Base-by-base conservation (phyloP, 2,113 vertebrate species). In the Puntigrus tetrazona region DNA sequence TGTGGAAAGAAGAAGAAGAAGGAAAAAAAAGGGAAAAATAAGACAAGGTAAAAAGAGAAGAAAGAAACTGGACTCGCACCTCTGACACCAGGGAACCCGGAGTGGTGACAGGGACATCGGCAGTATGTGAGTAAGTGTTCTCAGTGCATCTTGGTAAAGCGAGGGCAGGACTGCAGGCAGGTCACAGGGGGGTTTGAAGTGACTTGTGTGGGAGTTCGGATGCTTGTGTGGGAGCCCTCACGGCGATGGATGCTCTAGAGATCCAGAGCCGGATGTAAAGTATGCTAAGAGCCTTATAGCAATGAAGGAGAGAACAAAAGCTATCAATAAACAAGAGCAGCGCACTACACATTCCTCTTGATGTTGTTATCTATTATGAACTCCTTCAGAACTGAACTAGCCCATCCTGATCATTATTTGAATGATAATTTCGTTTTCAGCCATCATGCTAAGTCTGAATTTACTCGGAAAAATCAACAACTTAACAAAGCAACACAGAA, bases 121-220 rank as follows among this genome's bases (percentile, higher is more conserved):
- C 36, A 27, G 75, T 45, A 27, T 78, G 82, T 47, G 55, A 45
- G 82, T 65, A 63, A 36, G 22, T 59, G 73, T 36, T 83, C n/a
- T 31, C 34, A 45, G 25, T 72, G 47, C 27, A 38, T 18, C 63
- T 47, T 80, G 41, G 74, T 72, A 75, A 74, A 55, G 50, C 6
- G 45, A 55, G 8, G 29, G 27, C 57, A 65, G 52, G 38, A 81
- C 31, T 34, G 31, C 22, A 57, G 22, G 31, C 76, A 41, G 57
- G 57, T 63, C 57, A 79, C 38, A 50, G 57, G 11, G 38, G 57
- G 36, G 34, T 41, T 43, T 79, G n/a, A 79, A 45, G 57, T 79
- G n/a, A 80, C 78, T 80, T 22, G 59, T 45, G 78, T 80, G 59
- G 57, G 57, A 65, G 38, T 80, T 45, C 31, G 59, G 38, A 80